Base-by-base conservation (phyloP, 2,113 vertebrate species). In the Albula goreensis region DNA sequence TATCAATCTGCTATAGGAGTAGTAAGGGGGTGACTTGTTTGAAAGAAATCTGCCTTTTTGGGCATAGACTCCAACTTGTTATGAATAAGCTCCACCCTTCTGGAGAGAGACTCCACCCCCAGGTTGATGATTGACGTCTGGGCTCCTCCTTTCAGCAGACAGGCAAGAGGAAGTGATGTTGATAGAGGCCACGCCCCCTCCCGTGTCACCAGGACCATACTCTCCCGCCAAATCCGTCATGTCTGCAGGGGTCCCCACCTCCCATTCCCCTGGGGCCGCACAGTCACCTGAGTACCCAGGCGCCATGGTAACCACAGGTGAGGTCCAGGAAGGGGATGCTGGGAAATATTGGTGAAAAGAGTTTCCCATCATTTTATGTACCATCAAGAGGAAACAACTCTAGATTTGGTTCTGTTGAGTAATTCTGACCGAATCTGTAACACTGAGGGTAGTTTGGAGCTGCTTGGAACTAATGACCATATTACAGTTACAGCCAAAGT, bases 221-320 rank as follows among this genome's bases (percentile, higher is more conserved):
- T 99, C 98, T 81, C 98, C 98, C 0, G 96, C 96, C 56, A 97
- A 98, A 80, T 99, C 98, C 0, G 96, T 96, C 92, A 95, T 96
- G 0, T 97, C 97, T 0, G 96, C 95, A 86, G 97, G 96, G 83
- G 95, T 97, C 57, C 96, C 96, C 6, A 94, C 97, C 8, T 93
- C 95, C 80, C 94, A 95, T 2, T 98, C 98, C 0, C 98, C 98
- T 0, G 94, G 93, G 84, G 96, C 96, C 82, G 96, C 96, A 81
- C 96, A 96, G 60, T 99, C 98, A 82, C 98, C 98, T 0, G 98
- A 99, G 89, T 98, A 97, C 79, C 90, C 93, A 0, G 94, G 94
- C 77, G 94, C 95, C 90, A 86, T 96, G 88, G 88, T 96, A 83
- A 96, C 95, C 87, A 97, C 98, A 97, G 98, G 98, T 99, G 93